A percentile compares a stretch with the other conserved stretches of the same genome.
Conservation (phyloP, 2,113 vertebrate genomes). For the Cynocephalus volans region DNA sequence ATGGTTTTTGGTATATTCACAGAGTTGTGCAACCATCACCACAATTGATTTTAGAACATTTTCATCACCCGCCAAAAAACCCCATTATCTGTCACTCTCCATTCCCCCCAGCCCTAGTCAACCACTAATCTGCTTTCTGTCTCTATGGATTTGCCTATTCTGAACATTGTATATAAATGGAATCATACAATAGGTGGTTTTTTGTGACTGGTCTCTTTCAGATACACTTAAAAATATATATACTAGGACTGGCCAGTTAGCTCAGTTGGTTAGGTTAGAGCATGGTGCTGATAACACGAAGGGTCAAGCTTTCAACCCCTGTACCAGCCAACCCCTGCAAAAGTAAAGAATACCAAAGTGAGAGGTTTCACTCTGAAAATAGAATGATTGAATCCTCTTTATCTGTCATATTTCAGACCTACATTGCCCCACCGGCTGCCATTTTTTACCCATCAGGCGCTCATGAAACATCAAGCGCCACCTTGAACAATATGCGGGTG, state of each 20-base stretch:
- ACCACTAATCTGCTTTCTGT: neutral
- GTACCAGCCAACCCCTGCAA: too few relatives aligned
- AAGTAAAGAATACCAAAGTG: conserved; percentile 26
- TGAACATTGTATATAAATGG: neutral
- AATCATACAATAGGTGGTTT: neutral
- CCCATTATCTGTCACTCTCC: neutral
- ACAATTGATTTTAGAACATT: conserved; percentile 33
- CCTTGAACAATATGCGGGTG: conserved; percentile 98
- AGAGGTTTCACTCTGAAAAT: conserved; percentile 1
- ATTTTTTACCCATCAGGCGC: conserved; percentile 93
- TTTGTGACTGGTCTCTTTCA: conserved; percentile 14
- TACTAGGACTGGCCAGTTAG: too few relatives aligned
- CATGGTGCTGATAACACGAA: too few relatives aligned
- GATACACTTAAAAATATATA: conserved; percentile 50
- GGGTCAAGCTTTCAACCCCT: too few relatives aligned
- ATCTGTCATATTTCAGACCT: conserved; percentile 92
- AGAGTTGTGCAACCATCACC: neutral
- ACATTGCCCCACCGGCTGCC: conserved; percentile 96
- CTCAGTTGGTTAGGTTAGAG: too few relatives aligned
- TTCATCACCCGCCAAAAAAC: neutral
- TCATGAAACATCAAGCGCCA: conserved; percentile 92
- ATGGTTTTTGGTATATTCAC: neutral
- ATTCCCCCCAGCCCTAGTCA: neutral
- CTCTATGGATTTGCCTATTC: neutral
- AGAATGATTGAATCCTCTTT: neutral